Percentiles rank a stretch among this genome's conserved stretches.
Conservation (phyloP, 2,113 vertebrate species). For the Haemorhous mexicanus region DNA sequence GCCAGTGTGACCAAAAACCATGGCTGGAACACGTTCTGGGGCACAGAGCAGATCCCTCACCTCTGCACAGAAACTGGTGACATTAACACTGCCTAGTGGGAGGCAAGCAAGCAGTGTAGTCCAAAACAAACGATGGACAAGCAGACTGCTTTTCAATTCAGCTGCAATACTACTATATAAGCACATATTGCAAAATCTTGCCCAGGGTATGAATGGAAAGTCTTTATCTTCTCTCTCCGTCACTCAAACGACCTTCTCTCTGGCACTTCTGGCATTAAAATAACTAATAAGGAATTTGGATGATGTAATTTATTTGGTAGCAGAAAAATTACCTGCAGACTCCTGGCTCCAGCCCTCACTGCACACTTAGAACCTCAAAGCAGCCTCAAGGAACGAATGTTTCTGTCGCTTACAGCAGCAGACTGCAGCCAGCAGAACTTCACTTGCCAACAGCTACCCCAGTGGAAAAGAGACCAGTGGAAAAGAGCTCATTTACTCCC, state of each 20-base stretch:
- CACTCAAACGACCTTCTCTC: not conserved
- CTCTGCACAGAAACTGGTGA: not conserved
- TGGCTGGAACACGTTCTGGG: fast-evolving
- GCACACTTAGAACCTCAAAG: not conserved
- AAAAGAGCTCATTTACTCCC: not conserved
- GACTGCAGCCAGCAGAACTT: not conserved
- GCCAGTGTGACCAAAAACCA: not conserved
- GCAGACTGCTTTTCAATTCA: not conserved
- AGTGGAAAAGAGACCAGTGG: not conserved
- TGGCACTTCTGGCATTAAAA: not conserved
- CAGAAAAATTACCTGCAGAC: not conserved
- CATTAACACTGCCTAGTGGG: not conserved
- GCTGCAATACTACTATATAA: not conserved
- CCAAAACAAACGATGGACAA: not conserved
- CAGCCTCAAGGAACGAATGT: not conserved
- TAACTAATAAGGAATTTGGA: not conserved
- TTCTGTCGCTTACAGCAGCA: not conserved
- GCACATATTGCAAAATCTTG: not conserved
- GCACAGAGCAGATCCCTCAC: fast-evolving
- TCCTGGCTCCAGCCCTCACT: not conserved
- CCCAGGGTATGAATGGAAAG: not conserved
- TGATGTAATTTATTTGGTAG: not conserved
- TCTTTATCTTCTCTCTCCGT: not conserved
- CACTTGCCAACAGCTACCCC: not conserved
- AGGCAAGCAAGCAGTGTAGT: not conserved